These are phyloP conservation scores for Merops nubicus DNA, from an alignment of 2,113 vertebrate species.

Conservation along the genomic window DNA sequence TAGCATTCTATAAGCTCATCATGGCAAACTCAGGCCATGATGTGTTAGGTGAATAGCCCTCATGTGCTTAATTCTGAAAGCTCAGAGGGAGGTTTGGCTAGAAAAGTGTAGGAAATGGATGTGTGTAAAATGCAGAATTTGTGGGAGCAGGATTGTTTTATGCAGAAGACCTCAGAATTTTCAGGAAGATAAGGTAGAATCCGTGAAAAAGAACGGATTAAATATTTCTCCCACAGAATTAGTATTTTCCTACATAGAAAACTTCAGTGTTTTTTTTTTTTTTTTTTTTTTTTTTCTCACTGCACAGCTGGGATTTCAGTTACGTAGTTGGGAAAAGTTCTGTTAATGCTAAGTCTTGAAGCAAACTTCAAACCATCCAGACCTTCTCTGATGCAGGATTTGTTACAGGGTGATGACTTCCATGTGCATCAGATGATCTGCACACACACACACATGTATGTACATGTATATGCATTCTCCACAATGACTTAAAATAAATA, in stretches of 20 bases:
- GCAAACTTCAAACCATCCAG: not conserved
- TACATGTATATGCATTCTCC: not conserved
- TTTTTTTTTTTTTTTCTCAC: too few species aligned
- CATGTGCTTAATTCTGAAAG: slow-evolving; percentile 30
- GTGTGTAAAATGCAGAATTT: not conserved
- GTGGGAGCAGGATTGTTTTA: not conserved
- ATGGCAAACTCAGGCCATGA: not conserved
- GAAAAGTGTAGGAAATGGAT: not conserved
- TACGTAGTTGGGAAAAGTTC: not conserved
- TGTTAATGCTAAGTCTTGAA: not conserved
- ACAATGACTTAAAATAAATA: not conserved
- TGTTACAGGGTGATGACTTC: not conserved
- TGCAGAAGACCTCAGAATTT: not conserved
- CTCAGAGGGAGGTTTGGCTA: not conserved
- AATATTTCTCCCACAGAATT: not conserved
- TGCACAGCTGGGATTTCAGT: not conserved
- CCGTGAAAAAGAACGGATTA: not conserved
- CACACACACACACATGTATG: rapidly evolving
- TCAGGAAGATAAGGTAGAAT: not conserved
- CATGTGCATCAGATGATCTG: rapidly evolving
- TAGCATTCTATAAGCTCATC: not conserved
- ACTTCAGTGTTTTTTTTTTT: too few species aligned
- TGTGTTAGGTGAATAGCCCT: not conserved
- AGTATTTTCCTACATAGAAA: not conserved
- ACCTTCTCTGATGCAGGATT: not conserved